Evolutionary conservation across 2,113 vertebrate species (phyloP).

Genomic region (Lophochroa leadbeateri): DNA sequence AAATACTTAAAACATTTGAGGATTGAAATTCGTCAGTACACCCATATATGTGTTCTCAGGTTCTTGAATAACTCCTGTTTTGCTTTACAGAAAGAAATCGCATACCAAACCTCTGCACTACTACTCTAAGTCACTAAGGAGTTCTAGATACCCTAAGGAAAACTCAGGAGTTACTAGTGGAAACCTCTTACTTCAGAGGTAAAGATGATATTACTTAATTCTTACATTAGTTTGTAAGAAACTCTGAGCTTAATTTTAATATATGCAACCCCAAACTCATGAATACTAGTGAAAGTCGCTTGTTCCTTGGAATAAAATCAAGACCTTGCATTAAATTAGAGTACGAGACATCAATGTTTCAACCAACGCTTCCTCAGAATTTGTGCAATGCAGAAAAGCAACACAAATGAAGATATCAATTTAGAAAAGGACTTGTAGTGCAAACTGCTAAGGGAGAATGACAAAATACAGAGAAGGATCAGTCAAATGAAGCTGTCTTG

Average conservation of each 20-base stretch:
- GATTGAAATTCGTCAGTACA: background rate
- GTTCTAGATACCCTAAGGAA: background rate
- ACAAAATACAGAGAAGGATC: background rate
- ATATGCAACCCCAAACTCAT: background rate
- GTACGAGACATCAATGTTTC: background rate
- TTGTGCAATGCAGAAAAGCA: background rate
- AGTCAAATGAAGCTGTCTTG: background rate
- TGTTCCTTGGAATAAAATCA: background rate
- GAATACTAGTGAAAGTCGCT: background rate
- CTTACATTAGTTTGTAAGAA: background rate
- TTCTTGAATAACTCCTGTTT: background rate
- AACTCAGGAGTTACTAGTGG: background rate
- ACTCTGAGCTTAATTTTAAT: background rate
- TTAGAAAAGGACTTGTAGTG: background rate
- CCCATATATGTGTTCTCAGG: background rate
- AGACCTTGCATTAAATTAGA: background rate
- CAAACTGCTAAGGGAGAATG: fast-evolving
- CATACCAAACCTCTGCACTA: background rate
- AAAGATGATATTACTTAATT: background rate
- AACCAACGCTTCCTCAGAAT: background rate
- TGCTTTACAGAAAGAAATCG: background rate
- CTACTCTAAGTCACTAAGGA: background rate
- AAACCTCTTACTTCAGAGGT: background rate
- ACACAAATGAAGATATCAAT: background rate
- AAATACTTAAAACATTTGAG: background rate